Percentiles rank a stretch among this genome's conserved stretches.
Conservation (phyloP, 2,113 vertebrate genomes). For the Spizaetus ornatus region DNA sequence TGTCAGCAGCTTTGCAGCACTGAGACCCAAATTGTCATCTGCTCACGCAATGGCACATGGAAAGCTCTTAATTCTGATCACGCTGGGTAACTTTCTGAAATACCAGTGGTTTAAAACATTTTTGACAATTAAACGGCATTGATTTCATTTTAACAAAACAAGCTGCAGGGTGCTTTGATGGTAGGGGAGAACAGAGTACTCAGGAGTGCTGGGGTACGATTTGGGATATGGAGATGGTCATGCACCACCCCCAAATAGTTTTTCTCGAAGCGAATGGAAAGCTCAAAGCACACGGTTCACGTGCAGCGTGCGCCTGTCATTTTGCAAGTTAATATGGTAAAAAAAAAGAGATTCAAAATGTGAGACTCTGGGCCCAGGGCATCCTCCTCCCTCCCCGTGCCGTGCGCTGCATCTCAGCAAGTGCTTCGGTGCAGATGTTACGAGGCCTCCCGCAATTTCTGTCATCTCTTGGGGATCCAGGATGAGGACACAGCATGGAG, state of each 20-base stretch:
- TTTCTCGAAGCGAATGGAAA: background rate
- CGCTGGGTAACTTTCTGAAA: background rate
- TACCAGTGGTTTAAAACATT: background rate
- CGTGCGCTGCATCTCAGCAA: accelerated
- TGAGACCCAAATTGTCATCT: background rate
- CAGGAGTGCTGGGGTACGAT: background rate
- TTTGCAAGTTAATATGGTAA: background rate
- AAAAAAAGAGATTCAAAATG: background rate
- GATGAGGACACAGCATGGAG: accelerated
- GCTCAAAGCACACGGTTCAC: accelerated
- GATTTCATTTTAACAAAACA: background rate
- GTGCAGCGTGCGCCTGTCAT: background rate
- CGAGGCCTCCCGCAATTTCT: background rate
- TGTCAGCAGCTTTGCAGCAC: background rate
- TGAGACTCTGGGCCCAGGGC: background rate
- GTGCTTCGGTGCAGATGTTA: background rate
- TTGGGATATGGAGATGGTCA: background rate
- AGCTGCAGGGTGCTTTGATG: background rate
- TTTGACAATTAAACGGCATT: background rate
- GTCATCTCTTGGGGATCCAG: background rate
- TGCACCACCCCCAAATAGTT: background rate
- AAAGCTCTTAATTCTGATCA: background rate
- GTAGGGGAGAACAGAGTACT: background rate
- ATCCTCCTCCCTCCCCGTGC: background rate
- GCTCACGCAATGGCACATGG: accelerated